Percentiles rank a stretch among this genome's conserved stretches.
Evolutionary conservation across 1,140 invertebrate species (phyloP).

Genomic region (Ridgeia piscesae): DNA sequence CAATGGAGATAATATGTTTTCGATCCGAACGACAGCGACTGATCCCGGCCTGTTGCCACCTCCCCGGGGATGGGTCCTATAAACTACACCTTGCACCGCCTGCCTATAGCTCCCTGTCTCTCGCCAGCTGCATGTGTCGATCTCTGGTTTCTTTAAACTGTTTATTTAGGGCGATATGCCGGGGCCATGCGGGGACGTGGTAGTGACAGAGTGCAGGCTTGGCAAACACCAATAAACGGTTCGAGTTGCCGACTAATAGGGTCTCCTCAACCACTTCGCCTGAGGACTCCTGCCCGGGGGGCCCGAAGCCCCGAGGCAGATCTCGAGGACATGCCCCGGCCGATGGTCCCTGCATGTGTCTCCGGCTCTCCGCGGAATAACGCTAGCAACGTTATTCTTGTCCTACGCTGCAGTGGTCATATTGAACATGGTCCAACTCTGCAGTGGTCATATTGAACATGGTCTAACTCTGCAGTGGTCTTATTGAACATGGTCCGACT

Average conservation of each 20-base stretch:
- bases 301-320: not conserved
- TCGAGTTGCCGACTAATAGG: not conserved
- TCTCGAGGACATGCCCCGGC: not conserved
- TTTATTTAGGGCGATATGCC: slow-evolving; percentile 1
- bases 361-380: not conserved
- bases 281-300: not conserved
- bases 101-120: not conserved
- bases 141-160: not conserved
- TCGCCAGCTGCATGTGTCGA: not conserved
- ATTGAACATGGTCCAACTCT: not conserved
- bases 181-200: too few relatives aligned
- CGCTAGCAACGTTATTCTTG: not conserved
- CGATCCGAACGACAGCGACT: not conserved
- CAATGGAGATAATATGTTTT: not conserved
- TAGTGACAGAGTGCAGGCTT: not conserved
- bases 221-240: slow-evolving; percentile 4
- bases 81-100: not conserved
- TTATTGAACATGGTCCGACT: too few relatives aligned
- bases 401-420: too few relatives aligned
- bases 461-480: too few relatives aligned
- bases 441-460: not conserved
- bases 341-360: not conserved
- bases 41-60: not conserved
- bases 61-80: not conserved
- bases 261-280: not conserved